Evolutionary conservation across 2,113 vertebrate species (phyloP).

Genomic region (Synodontis membranacea): DNA sequence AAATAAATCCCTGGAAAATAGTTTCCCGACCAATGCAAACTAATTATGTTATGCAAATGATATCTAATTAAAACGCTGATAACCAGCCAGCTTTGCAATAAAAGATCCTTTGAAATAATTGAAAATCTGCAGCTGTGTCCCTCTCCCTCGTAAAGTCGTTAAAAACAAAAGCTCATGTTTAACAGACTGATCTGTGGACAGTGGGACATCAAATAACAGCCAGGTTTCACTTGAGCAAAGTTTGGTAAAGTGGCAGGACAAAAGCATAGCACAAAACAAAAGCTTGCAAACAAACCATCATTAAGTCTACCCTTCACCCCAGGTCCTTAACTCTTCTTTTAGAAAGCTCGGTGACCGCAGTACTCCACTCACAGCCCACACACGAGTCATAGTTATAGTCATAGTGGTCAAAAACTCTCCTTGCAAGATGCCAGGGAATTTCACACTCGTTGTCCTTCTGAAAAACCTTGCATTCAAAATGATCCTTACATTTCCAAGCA

Average conservation of each 20-base stretch:
- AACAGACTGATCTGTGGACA: background rate
- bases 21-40: background rate
- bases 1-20: background rate
- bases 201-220: background rate
- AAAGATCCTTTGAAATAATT: background rate
- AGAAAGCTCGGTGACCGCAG: background rate
- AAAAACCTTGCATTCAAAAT: background rate
- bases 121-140: background rate
- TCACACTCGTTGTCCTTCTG: background rate
- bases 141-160: background rate
- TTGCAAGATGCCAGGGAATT: constrained; percentile 10
- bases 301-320: background rate
- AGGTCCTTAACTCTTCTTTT: background rate
- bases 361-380: background rate
- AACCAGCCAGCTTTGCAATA: background rate
- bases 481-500: constrained; percentile 20
- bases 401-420: background rate
- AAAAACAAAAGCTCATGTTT: constrained; percentile 9
- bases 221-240: background rate
- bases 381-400: background rate
- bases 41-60: background rate
- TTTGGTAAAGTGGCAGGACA: constrained; percentile 10
- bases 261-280: constrained; percentile 19
- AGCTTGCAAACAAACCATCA: constrained; percentile 2
- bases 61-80: background rate